A percentile compares a stretch with the other conserved stretches of the same genome.
These are phyloP conservation scores for Lithophane leautieri DNA, from an alignment of 2,888 invertebrate species.

Conservation along the genomic window DNA sequence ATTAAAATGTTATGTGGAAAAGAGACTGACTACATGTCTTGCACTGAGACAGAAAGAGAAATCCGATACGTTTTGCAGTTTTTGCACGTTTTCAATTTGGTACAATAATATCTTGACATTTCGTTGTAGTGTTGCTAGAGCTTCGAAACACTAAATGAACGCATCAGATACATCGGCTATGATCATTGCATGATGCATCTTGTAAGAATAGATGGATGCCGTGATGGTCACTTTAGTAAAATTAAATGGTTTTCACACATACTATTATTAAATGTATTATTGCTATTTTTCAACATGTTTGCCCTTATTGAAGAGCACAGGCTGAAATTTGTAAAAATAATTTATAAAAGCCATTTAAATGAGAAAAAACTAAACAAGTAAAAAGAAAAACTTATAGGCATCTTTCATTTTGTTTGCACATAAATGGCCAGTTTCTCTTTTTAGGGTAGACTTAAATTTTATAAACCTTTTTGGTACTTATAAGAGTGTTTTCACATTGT, in stretches of 20 bases:
- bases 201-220: no score
- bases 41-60: conserved; percentile 21
- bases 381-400: neutral
- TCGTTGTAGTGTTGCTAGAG: conserved; percentile 33
- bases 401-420: neutral
- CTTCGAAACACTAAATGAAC: neutral
- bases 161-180: neutral
- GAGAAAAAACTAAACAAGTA: neutral
- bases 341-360: neutral
- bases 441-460: no score
- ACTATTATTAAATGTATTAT: neutral
- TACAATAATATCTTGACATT: conserved; percentile 46
- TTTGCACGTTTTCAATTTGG: conserved; percentile 23
- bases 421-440: neutral
- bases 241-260: no score
- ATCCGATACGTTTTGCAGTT: neutral
- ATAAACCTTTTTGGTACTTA: no score
- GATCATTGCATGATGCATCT: no score
- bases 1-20: conserved; percentile 5
- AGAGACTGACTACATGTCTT: neutral
- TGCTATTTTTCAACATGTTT: neutral
- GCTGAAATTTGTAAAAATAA: neutral
- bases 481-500: no score
- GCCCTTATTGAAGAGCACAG: neutral
- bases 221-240: no score